phyloP scores from a whole-genome alignment of 2,797 vertebrate genomes.

The Allobates femoralis region DNA sequence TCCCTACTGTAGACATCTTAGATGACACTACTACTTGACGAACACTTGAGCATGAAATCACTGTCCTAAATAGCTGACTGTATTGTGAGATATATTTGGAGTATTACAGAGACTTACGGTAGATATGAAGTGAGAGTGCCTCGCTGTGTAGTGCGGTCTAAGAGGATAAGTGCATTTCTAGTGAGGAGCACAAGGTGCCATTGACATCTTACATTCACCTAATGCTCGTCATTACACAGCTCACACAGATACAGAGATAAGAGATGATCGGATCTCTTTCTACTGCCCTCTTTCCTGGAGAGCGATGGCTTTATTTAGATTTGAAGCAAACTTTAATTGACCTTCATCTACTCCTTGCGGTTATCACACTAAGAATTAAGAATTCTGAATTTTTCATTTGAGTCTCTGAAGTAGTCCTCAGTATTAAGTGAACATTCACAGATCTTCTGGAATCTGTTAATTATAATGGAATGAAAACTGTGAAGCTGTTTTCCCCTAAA shows the following conservation, averaged over 20 bases:
- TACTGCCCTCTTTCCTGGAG: background rate
- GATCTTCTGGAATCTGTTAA: background rate
- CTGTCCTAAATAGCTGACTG: background rate
- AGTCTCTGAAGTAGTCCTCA: constrained; percentile 14
- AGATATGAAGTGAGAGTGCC: constrained; percentile 7
- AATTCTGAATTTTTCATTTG: constrained; percentile 10
- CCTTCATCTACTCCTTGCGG: background rate
- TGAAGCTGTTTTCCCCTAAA: background rate
- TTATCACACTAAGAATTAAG: background rate
- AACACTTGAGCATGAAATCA: constrained; percentile 24
- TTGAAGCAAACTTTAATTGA: background rate
- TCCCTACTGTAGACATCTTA: constrained; percentile 21
- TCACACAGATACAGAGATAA: background rate
- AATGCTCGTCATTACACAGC: constrained; percentile 16
- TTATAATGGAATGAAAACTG: background rate
- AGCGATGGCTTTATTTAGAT: background rate
- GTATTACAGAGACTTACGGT: constrained; percentile 4
- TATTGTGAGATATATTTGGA: constrained; percentile 16
- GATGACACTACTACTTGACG: constrained; percentile 22
- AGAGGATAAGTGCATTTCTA: background rate
- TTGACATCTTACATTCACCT: constrained; percentile 15
- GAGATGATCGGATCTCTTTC: background rate
- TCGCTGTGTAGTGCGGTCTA: background rate
- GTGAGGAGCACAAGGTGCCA: background rate
- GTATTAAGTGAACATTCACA: background rate